A percentile compares a stretch with the other conserved stretches of the same genome.
These are phyloP conservation scores for Trissolcus brochymenae DNA, from an alignment of 2,888 invertebrate species.

Conservation along the genomic window DNA sequence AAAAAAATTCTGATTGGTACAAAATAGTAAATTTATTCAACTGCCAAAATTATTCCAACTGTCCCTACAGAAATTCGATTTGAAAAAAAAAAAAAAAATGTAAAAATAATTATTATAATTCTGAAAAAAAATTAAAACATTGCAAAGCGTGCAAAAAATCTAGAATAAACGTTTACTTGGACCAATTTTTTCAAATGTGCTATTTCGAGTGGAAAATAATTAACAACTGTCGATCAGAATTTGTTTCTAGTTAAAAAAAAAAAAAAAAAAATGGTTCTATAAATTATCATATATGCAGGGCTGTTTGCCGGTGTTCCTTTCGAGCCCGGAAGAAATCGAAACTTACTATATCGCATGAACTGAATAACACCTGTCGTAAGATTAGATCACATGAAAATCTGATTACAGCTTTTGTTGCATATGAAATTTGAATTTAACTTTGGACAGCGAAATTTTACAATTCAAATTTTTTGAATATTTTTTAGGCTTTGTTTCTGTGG, in stretches of 20 bases:
- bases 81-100: no score
- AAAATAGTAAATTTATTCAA: no score
- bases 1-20: no score
- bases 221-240: no score
- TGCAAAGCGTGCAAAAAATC: not conserved
- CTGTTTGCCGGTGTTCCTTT: constrained; percentile 23
- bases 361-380: constrained; percentile 62
- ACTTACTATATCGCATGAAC: constrained; percentile 62
- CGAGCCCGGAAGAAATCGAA: constrained; percentile 60
- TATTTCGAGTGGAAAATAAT: no score
- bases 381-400: constrained; percentile 30
- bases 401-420: constrained; percentile 10
- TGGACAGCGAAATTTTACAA: not conserved
- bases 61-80: no score
- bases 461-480: not conserved
- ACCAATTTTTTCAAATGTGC: no score
- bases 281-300: constrained; percentile 20
- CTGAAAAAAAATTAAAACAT: no score
- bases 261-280: constrained; percentile 31
- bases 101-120: no score
- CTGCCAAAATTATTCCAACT: no score
- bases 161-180: no score
- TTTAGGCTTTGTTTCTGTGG: not conserved
- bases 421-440: constrained; percentile 4
- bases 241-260: constrained; percentile 19